Percentiles rank a stretch among this genome's conserved stretches.
Evolutionary conservation across 2,888 invertebrate species (phyloP).

Genomic region (Sylvicola fuscatus): DNA sequence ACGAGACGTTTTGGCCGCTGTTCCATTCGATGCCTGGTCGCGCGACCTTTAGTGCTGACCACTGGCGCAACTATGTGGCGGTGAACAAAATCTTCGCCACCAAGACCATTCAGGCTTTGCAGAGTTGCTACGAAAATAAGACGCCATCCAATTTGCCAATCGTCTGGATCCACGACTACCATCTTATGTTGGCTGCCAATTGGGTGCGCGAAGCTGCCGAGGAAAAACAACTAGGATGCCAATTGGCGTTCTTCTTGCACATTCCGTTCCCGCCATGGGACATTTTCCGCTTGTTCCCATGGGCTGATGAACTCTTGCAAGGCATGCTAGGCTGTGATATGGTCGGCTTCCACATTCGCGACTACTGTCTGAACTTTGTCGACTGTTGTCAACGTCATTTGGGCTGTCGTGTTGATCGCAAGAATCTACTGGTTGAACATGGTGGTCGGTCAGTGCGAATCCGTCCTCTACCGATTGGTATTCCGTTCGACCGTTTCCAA

Average conservation of each 20-base stretch:
- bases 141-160: conserved; percentile 38
- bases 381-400: conserved; percentile 75
- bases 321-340: conserved; percentile 84
- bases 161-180: conserved; percentile 90
- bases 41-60: conserved; percentile 60
- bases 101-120: conserved; percentile 49
- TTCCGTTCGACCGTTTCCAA: conserved; percentile 72
- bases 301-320: conserved; percentile 85
- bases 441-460: conserved; percentile 70
- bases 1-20: conserved; percentile 80
- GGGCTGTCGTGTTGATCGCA: conserved; percentile 74
- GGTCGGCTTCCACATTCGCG: conserved; percentile 82
- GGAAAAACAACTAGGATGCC: conserved; percentile 52
- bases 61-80: conserved; percentile 63
- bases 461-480: conserved; percentile 71
- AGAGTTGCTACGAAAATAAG: conserved; percentile 28
- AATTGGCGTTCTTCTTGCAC: conserved; percentile 82
- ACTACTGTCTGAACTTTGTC: conserved; percentile 78
- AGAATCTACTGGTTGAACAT: conserved; percentile 68
- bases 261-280: conserved; percentile 94
- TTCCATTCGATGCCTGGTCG: conserved; percentile 86
- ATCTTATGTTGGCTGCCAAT: conserved; percentile 79
- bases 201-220: conserved; percentile 75
- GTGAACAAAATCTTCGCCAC: conserved; percentile 69
- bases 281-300: conserved; percentile 72